Evolutionary conservation across 2,797 vertebrate genomes (phyloP).

Genomic region (Aulostomus chinensis): DNA sequence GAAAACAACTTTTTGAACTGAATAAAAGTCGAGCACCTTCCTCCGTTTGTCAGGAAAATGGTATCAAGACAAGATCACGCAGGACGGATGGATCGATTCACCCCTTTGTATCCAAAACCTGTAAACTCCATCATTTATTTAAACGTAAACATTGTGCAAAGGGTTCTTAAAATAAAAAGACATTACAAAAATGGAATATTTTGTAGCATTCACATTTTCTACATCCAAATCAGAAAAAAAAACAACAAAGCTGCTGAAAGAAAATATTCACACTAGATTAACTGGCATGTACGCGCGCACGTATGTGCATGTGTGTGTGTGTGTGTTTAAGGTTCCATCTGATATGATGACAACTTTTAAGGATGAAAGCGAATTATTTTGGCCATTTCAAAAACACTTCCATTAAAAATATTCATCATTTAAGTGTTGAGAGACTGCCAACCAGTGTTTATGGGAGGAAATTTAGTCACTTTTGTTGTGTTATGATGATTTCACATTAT

Average conservation of each 20-base stretch:
- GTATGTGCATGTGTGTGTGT: background rate
- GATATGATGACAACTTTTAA: slow-evolving; percentile 14
- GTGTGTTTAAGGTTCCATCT: no score
- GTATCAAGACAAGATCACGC: slow-evolving; percentile 38
- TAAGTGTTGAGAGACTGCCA: no score
- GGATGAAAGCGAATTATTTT: slow-evolving; percentile 47
- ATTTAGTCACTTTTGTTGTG: no score
- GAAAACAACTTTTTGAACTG: slow-evolving; percentile 2
- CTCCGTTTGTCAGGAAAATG: slow-evolving; percentile 30
- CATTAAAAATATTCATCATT: no score
- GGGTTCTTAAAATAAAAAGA: slow-evolving; percentile 40
- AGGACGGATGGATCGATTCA: slow-evolving; percentile 42
- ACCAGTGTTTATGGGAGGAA: no score
- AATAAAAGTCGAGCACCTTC: slow-evolving; percentile 45
- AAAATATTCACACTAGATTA: slow-evolving; percentile 26
- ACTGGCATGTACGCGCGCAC: slow-evolving; percentile 10
- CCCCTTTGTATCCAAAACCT: slow-evolving; percentile 49
- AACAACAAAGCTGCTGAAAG: background rate
- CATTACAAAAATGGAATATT: slow-evolving; percentile 47
- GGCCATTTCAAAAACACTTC: no score
- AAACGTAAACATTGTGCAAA: slow-evolving; percentile 73
- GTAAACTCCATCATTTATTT: slow-evolving; percentile 51
- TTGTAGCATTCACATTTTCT: slow-evolving; percentile 66
- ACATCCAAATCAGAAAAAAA: slow-evolving; percentile 27
- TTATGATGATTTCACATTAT: no score